Evolutionary conservation across 2,113 vertebrate species (phyloP).

Genomic region (Calypte anna): DNA sequence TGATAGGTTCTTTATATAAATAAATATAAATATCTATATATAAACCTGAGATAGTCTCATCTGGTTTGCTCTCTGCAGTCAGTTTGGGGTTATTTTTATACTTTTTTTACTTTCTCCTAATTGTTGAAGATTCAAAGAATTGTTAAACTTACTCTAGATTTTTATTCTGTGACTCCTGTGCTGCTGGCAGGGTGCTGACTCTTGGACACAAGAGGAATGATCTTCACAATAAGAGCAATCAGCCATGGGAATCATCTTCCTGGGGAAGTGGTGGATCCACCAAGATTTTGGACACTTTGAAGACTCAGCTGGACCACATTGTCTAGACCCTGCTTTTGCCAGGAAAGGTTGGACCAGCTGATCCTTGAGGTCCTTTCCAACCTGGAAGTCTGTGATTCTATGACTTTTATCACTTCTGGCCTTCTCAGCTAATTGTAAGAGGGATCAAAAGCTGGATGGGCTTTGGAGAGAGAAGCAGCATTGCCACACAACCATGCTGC

Average conservation of each 20-base stretch:
- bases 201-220: too few relatives aligned
- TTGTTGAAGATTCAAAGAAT: neutral
- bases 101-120: neutral
- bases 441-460: neutral
- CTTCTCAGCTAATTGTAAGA: neutral
- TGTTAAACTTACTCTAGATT: neutral
- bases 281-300: too few relatives aligned
- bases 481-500: neutral
- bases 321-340: neutral
- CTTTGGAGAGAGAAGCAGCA: neutral
- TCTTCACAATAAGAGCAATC: too few relatives aligned
- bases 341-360: neutral
- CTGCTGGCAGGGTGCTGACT: neutral
- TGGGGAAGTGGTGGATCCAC: too few relatives aligned
- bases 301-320: too few relatives aligned
- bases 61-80: neutral
- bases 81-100: neutral
- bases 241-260: too few relatives aligned
- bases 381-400: neutral
- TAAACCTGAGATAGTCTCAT: neutral
- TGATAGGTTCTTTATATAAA: too few relatives aligned
- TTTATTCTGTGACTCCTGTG: neutral
- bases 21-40: too few relatives aligned
- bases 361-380: neutral
- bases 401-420: neutral